Percentiles rank a stretch among this genome's conserved stretches.
phyloP scores from a whole-genome alignment of 1,140 invertebrate genomes.

The Pogonomyrmex californicus region DNA sequence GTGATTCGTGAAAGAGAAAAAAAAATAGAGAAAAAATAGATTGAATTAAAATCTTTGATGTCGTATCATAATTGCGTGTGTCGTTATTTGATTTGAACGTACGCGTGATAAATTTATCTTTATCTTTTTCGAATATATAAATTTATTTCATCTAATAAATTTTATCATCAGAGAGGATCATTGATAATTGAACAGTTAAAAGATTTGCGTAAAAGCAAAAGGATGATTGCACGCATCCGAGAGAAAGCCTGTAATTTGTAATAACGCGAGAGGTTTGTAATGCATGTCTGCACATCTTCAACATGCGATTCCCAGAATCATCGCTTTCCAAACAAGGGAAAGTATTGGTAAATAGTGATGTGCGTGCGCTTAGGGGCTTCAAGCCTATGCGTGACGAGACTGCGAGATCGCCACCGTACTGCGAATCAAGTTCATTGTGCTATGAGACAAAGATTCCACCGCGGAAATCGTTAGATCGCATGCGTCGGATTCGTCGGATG shows the following conservation, averaged over 20 bases:
- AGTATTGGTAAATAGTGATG: conserved; percentile 66
- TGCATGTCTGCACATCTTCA: neutral
- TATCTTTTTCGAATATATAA: neutral
- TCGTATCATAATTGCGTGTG: neutral
- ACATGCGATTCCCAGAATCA: conserved; percentile 66
- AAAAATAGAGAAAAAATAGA: no score
- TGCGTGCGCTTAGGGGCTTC: conserved; percentile 69
- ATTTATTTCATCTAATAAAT: conserved; percentile 6
- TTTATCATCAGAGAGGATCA: neutral
- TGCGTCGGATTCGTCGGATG: neutral
- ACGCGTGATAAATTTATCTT: neutral
- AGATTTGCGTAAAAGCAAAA: neutral
- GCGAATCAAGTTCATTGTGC: conserved; percentile 71
- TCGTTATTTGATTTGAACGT: neutral
- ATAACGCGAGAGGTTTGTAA: conserved; percentile 2
- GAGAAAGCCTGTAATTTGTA: neutral
- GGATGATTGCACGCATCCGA: neutral
- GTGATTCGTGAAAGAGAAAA: neutral
- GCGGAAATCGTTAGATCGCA: conserved; percentile 18
- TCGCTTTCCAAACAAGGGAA: conserved; percentile 74
- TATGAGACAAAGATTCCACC: conserved; percentile 30
- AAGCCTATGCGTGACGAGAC: conserved; percentile 74
- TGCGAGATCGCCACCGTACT: conserved; percentile 57
- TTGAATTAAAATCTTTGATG: neutral
- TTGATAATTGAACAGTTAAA: neutral